Evolutionary conservation across 2,888 invertebrate genomes (phyloP).

Genomic region (Drosophila longiperda): DNA sequence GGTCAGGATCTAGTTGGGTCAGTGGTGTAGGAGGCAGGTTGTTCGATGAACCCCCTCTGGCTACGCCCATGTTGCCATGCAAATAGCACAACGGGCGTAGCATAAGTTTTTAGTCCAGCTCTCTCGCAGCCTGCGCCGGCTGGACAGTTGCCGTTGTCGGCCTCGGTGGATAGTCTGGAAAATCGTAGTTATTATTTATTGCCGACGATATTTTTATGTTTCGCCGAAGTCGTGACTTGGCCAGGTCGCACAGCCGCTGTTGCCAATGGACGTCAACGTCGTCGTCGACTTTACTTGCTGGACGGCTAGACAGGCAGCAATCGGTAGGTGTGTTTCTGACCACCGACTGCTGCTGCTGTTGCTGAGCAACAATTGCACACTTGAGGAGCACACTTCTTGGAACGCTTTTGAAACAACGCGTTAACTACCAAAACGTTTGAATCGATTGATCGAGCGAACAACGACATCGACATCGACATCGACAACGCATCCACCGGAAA

Average conservation of each 20-base stretch:
- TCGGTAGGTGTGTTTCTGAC: constrained; percentile 71
- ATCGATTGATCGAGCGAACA: constrained; percentile 41
- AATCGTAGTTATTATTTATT: constrained; percentile 82
- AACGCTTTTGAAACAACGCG: constrained; percentile 61
- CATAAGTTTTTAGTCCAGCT: constrained; percentile 22
- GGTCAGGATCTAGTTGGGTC: not conserved
- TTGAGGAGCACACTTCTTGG: constrained; percentile 64
- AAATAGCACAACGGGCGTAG: constrained; percentile 67
- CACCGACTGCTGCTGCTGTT: constrained; percentile 40
- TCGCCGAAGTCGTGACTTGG: constrained; percentile 79
- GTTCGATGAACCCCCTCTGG: not conserved
- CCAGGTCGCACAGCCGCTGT: constrained; percentile 56
- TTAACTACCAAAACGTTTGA: constrained; percentile 54
- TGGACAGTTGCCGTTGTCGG: constrained; percentile 35
- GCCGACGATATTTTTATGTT: constrained; percentile 81
- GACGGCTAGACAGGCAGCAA: constrained; percentile 50
- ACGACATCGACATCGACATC: constrained; percentile 13
- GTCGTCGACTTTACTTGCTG: constrained; percentile 21
- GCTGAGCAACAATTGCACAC: constrained; percentile 60
- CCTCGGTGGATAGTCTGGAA: constrained; percentile 74
- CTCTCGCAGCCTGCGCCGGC: not conserved
- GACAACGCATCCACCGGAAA: constrained; percentile 46
- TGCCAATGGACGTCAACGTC: constrained; percentile 39
- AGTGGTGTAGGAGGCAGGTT: not conserved
- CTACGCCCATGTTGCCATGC: constrained; percentile 52